These are phyloP conservation scores for Pampusana beccarii DNA, from an alignment of 2,113 vertebrate genomes.

Conservation along the genomic window DNA sequence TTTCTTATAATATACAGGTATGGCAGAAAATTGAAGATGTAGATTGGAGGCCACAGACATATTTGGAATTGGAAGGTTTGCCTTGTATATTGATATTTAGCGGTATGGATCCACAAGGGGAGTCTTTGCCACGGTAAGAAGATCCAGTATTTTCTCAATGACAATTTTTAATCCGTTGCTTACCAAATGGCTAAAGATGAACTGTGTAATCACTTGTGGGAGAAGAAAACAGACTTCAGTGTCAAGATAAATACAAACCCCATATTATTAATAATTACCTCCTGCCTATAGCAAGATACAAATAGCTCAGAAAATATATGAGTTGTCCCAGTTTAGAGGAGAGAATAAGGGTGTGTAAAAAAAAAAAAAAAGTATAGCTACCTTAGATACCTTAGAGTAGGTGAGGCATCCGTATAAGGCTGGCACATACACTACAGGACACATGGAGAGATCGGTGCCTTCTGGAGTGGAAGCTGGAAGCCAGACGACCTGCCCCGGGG, in stretches of 20 bases:
- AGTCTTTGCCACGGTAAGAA: conserved; percentile 89
- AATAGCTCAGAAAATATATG: background rate
- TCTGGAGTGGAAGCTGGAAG: background rate
- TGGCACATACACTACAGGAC: background rate
- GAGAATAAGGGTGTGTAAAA: background rate
- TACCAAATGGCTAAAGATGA: background rate
- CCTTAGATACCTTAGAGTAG: background rate
- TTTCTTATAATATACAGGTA: conserved; percentile 68
- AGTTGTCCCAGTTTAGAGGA: background rate
- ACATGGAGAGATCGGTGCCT: background rate
- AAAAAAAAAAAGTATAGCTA: background rate
- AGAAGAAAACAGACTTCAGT: background rate
- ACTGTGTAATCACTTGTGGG: background rate
- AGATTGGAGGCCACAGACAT: conserved; percentile 92
- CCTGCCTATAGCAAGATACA: background rate
- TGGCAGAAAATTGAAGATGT: conserved; percentile 94
- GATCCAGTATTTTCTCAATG: background rate
- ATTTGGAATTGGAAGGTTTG: conserved; percentile 92
- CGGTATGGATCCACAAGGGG: conserved; percentile 91
- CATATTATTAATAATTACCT: background rate
- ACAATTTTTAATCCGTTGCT: background rate
- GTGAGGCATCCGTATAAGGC: background rate
- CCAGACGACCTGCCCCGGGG: background rate
- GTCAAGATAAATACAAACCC: background rate
- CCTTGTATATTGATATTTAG: conserved; percentile 96